Evolutionary conservation across 2,888 invertebrate species (phyloP).

Genomic region (Rotaria macrura): DNA sequence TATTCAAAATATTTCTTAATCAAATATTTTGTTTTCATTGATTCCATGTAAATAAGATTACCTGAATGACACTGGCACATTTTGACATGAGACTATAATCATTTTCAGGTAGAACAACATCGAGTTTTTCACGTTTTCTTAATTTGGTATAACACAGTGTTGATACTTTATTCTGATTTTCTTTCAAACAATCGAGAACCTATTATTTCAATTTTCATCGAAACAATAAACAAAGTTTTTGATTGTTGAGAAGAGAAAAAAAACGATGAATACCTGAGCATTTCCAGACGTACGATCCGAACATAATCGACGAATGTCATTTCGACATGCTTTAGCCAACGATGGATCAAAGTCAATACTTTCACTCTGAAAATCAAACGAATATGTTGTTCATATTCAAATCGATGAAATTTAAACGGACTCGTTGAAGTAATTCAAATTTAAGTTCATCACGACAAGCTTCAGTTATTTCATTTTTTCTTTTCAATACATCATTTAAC

Average conservation of each 20-base stretch:
- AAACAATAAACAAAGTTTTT: too few species aligned
- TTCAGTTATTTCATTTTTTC: conserved; percentile 68
- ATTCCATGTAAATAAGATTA: neutral
- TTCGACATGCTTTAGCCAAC: conserved; percentile 20
- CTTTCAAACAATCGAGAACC: conserved; percentile 15
- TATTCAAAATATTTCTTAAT: neutral
- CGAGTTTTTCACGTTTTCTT: neutral
- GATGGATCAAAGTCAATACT: conserved; percentile 24
- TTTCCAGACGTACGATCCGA: conserved; percentile 17
- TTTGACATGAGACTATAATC: conserved; percentile 9
- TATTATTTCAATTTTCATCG: neutral
- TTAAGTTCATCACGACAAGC: conserved; percentile 80
- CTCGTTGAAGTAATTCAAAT: conserved; percentile 72
- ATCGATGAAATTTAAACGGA: conserved; percentile 43
- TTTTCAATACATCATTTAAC: conserved; percentile 71
- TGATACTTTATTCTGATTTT: neutral
- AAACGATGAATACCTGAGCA: neutral
- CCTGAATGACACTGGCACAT: neutral
- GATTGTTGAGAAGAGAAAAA: too few species aligned
- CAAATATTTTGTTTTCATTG: too few species aligned
- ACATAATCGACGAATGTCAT: conserved; percentile 4
- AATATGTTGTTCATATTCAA: too few species aligned
- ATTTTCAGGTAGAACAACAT: conserved; percentile 3
- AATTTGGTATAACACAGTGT: neutral
- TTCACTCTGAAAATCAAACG: conserved; percentile 22